Evolutionary conservation across 2,888 invertebrate species (phyloP), one percentile per base, ranked within the genome.

Genomic region (Salpingus planirostris): DNA sequence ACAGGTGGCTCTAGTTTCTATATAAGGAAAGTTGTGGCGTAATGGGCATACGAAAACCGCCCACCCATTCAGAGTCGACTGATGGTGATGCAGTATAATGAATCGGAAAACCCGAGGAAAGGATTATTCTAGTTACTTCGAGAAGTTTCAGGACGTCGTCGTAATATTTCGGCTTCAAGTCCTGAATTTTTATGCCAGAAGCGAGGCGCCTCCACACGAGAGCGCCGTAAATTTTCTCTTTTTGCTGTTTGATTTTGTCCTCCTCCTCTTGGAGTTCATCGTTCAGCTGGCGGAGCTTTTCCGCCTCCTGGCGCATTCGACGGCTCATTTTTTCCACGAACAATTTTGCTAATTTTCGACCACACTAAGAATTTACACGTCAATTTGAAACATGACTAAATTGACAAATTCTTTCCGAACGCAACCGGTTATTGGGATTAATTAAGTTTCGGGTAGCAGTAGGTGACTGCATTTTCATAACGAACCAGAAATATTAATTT

Each of bases 221-320:
- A 1, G 62, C 60, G 0, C 53, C 55, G 32, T 50, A 55, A 24
- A 60, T 55, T 26, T 47, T 42, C 37, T 55, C 47, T 35, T 39
- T 38, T 13, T 33, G 42, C 21, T 26, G 40, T 38, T 31, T 33
- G 42, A 31, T 24, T 36, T 54, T 55, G 22, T 59, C 57, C 23
- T 57, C 53, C 36, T 59, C 59, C 12, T 58, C 57, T 32, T 55
- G 49, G 2, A 55, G 46, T 21, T 62, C 62, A 14, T 53, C 49
- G 30, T 54, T 54, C 3, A 57, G 42, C 15, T 52, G 52, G 12
- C 45, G 44, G 0, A 45, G 42, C 27, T 47, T 52, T 29, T 57
- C 50, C 13, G 55, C 50, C 38, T 62, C 63, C 11, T 48, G 29
- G 15, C 63, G 50, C 25, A 54, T 45, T 32, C 56, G 42, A 31